Conservation (phyloP, 2,797 vertebrate species). For the Hypotaenidia philippensis region DNA sequence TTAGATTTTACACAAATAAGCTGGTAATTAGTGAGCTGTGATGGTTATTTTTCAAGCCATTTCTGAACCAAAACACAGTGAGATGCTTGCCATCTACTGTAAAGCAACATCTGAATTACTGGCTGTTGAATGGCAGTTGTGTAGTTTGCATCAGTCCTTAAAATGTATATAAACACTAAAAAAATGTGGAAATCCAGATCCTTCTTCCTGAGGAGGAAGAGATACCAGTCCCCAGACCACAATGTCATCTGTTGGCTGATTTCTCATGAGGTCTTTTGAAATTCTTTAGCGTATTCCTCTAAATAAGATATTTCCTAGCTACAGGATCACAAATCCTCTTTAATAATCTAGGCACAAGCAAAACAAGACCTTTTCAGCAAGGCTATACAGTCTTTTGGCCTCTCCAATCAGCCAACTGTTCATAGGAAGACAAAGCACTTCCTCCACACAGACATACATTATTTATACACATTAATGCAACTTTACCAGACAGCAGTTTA, state of each 20-base stretch:
- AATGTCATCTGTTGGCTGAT: not conserved
- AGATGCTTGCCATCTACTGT: not conserved
- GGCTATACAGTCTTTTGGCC: not conserved
- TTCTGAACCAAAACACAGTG: not conserved
- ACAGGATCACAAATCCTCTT: not conserved
- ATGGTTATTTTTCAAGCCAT: not conserved
- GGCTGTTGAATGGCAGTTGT: not conserved
- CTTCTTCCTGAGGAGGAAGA: not conserved
- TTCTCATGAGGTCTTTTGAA: not conserved
- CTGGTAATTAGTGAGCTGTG: not conserved
- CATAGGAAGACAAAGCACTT: constrained; percentile 64
- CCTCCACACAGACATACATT: constrained; percentile 37
- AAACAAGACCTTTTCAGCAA: constrained; percentile 11
- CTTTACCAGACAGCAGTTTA: constrained; percentile 63
- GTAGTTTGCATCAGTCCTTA: not conserved
- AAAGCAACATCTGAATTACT: not conserved
- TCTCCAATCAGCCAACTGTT: constrained; percentile 42
- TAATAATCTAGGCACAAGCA: not conserved
- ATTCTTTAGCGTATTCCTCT: not conserved
- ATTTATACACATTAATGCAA: constrained; percentile 66
- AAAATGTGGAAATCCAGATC: not conserved
- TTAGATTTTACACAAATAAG: not conserved
- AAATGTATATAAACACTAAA: not conserved
- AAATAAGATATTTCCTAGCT: not conserved
- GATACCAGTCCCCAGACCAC: not conserved